Conservation (phyloP, 2,888 invertebrate species). For the Galeruca laticollis region DNA sequence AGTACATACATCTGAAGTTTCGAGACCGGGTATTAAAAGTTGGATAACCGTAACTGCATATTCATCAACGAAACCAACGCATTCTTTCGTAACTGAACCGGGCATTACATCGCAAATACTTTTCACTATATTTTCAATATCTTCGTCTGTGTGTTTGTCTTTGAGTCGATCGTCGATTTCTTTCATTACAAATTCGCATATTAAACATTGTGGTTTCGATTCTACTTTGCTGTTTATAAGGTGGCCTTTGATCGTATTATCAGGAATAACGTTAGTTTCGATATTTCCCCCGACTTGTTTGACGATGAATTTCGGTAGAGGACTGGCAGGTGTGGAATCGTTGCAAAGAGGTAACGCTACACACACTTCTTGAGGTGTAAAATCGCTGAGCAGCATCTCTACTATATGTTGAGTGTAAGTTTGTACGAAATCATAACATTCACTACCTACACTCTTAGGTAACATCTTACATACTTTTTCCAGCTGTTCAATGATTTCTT, state of each 20-base stretch:
- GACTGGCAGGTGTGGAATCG: slow-evolving; percentile 64
- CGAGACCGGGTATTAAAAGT: slow-evolving; percentile 75
- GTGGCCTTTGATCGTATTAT: slow-evolving; percentile 71
- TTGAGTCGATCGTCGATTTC: slow-evolving; percentile 79
- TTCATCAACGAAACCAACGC: slow-evolving; percentile 53
- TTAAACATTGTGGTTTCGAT: slow-evolving; percentile 70
- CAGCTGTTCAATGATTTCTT: slow-evolving; percentile 76
- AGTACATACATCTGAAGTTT: slow-evolving; percentile 79
- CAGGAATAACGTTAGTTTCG: slow-evolving; percentile 77
- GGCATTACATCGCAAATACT: slow-evolving; percentile 81
- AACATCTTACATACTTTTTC: slow-evolving; percentile 79
- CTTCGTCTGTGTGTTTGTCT: slow-evolving; percentile 79
- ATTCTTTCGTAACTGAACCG: slow-evolving; percentile 68
- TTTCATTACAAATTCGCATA: slow-evolving; percentile 86
- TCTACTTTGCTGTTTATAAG: slow-evolving; percentile 41
- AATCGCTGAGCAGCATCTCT: slow-evolving; percentile 82
- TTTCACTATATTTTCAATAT: slow-evolving; percentile 79
- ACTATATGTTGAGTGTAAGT: slow-evolving; percentile 81
- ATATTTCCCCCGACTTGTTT: slow-evolving; percentile 52
- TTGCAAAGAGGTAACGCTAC: slow-evolving; percentile 81
- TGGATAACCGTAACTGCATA: slow-evolving; percentile 75
- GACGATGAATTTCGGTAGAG: slow-evolving; percentile 39
- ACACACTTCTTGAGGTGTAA: slow-evolving; percentile 83
- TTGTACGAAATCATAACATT: slow-evolving; percentile 83
- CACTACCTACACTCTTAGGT: slow-evolving; percentile 72